These are phyloP conservation scores for Oscheius sp. DNA, from an alignment of 2,888 invertebrate species.

Conservation along the genomic window DNA sequence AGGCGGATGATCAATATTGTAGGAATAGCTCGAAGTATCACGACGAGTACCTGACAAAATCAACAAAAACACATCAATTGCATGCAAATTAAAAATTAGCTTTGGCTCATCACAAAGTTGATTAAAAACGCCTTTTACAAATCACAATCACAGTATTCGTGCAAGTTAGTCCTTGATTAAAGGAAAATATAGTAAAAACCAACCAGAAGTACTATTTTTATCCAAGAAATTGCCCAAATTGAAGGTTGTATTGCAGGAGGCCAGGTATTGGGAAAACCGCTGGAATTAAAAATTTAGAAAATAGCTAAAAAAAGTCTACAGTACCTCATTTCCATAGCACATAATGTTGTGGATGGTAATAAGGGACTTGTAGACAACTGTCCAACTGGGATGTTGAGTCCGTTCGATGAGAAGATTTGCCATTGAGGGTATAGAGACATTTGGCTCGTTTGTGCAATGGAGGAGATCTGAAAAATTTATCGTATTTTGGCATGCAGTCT, in stretches of 20 bases:
- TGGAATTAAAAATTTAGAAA: conserved; percentile 77
- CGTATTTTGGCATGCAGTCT: too few species aligned
- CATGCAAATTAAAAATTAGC: conserved; percentile 21
- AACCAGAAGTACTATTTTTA: conserved; percentile 96
- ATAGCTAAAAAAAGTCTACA: too few species aligned
- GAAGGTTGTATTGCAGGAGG: conserved; percentile 98
- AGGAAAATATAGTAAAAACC: conserved; percentile 67
- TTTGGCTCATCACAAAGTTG: not conserved
- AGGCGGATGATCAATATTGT: conserved; percentile 34
- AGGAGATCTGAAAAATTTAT: conserved; percentile 97
- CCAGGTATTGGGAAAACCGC: conserved; percentile 99
- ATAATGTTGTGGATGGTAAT: conserved; percentile 98
- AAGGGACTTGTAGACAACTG: conserved; percentile 96
- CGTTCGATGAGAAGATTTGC: conserved; percentile 97
- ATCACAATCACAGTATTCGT: not conserved
- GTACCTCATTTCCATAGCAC: conserved; percentile 99
- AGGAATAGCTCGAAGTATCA: conserved; percentile 26
- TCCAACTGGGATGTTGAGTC: conserved; percentile 97
- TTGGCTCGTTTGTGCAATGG: conserved; percentile 99
- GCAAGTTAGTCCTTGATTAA: not conserved
- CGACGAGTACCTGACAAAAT: conserved; percentile 29
- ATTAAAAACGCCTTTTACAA: too few species aligned
- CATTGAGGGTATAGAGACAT: conserved; percentile 98
- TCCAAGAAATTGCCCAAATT: conserved; percentile 97
- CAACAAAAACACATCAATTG: not conserved